Evolutionary conservation across 1,140 invertebrate species (phyloP).

Genomic region (Diorhabda carinulata): DNA sequence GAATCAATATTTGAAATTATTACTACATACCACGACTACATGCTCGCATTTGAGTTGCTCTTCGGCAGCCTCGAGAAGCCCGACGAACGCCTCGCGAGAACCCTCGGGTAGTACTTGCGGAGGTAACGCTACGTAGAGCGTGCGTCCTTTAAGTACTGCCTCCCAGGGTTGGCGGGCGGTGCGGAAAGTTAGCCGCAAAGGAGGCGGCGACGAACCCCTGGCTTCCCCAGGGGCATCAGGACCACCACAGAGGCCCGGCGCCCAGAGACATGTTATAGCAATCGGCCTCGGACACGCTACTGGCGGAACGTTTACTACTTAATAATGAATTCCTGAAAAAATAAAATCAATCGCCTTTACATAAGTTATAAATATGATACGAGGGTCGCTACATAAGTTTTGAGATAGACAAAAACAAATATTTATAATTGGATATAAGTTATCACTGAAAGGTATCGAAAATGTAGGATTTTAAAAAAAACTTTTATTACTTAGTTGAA

Average conservation of each 20-base stretch:
- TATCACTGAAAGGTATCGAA: too few relatives aligned
- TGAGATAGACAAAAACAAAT: too few relatives aligned
- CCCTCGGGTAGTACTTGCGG: slow-evolving; percentile 77
- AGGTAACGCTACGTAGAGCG: slow-evolving; percentile 84
- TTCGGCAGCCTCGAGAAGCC: slow-evolving; percentile 92
- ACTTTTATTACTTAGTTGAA: too few relatives aligned
- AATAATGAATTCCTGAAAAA: slow-evolving; percentile 37
- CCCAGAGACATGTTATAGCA: slow-evolving; percentile 88
- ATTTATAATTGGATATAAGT: too few relatives aligned
- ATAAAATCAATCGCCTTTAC: neutral
- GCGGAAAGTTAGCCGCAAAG: slow-evolving; percentile 46
- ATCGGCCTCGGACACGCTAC: slow-evolving; percentile 53
- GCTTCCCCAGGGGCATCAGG: slow-evolving; percentile 79
- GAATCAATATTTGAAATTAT: neutral
- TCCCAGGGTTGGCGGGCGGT: slow-evolving; percentile 45
- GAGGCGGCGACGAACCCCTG: slow-evolving; percentile 41
- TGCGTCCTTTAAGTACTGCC: slow-evolving; percentile 65
- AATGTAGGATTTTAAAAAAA: too few relatives aligned
- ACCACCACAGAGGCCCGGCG: slow-evolving; percentile 96
- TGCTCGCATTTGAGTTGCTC: slow-evolving; percentile 81
- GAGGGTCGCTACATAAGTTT: too few relatives aligned
- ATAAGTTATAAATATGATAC: too few relatives aligned
- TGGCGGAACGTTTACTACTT: slow-evolving; percentile 56
- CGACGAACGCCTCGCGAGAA: slow-evolving; percentile 89
- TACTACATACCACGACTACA: slow-evolving; percentile 59